Evolutionary conservation across 2,888 invertebrate genomes (phyloP).

Genomic region (Agonopterix alstromeriana): DNA sequence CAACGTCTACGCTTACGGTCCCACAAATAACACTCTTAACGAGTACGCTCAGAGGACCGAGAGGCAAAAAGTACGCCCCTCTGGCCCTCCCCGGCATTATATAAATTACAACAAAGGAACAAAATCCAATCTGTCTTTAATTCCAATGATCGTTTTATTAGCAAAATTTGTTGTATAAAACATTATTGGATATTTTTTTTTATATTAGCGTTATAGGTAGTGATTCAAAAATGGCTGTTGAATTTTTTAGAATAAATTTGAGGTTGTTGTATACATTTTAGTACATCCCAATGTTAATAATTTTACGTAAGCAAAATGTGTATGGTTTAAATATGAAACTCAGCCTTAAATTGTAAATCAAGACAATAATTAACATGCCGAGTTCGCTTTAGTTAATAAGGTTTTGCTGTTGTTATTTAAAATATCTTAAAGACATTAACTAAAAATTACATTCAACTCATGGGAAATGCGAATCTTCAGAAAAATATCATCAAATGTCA

Average conservation of each 20-base stretch:
- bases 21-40: constrained; percentile 48
- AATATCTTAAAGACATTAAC: constrained; percentile 39
- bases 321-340: constrained; percentile 20
- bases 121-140: constrained; percentile 6
- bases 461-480: no score
- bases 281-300: background rate
- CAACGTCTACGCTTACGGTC: constrained; percentile 41
- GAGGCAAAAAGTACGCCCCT: constrained; percentile 63
- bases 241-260: constrained; percentile 59
- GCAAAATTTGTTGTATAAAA: constrained; percentile 26
- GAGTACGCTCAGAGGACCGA: constrained; percentile 62
- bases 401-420: constrained; percentile 10
- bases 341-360: constrained; percentile 51
- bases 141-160: constrained; percentile 8
- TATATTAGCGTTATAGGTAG: constrained; percentile 39
- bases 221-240: constrained; percentile 72
- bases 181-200: constrained; percentile 17
- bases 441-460: no score
- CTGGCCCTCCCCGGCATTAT: constrained; percentile 53
- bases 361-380: constrained; percentile 42
- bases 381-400: background rate
- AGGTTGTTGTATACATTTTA: constrained; percentile 51
- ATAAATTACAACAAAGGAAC: constrained; percentile 42
- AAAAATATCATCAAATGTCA: constrained; percentile 48
- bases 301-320: constrained; percentile 20